Conservation (phyloP, 2,113 vertebrate species). For the Ascaphus truei region DNA sequence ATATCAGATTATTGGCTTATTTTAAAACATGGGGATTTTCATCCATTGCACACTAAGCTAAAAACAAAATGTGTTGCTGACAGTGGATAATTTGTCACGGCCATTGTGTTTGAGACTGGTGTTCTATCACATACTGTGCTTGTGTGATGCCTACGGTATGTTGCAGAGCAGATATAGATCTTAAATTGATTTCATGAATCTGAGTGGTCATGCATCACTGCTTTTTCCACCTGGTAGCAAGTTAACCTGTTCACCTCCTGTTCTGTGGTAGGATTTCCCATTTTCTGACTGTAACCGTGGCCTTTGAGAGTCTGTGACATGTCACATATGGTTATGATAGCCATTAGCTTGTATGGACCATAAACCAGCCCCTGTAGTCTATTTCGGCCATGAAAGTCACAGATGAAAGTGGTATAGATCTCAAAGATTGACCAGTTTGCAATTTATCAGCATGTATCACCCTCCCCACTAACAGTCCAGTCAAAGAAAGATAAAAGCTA, state of each 20-base stretch:
- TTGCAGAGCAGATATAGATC: constrained; percentile 14
- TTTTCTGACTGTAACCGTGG: neutral
- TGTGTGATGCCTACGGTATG: neutral
- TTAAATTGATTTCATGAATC: constrained; percentile 12
- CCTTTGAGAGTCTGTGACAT: neutral
- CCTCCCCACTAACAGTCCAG: no score
- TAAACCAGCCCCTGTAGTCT: constrained; percentile 11
- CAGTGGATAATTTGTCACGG: neutral
- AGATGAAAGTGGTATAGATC: constrained; percentile 21
- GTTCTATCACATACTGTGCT: constrained; percentile 5
- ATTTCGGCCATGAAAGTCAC: constrained; percentile 19
- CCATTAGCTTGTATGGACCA: neutral
- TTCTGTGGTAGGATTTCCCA: neutral
- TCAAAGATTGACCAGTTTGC: constrained; percentile 4
- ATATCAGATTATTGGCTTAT: neutral
- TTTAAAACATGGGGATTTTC: neutral
- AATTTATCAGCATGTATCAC: constrained; percentile 11
- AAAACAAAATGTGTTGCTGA: neutral
- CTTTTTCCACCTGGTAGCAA: neutral
- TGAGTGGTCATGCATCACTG: constrained; percentile 10
- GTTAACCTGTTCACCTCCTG: constrained; percentile 4
- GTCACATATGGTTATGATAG: neutral
- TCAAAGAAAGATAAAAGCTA: no score
- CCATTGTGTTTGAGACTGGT: neutral
- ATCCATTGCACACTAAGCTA: neutral